These are phyloP conservation scores for Eretmocerus hayati DNA, from an alignment of 2,888 invertebrate species.

Conservation along the genomic window DNA sequence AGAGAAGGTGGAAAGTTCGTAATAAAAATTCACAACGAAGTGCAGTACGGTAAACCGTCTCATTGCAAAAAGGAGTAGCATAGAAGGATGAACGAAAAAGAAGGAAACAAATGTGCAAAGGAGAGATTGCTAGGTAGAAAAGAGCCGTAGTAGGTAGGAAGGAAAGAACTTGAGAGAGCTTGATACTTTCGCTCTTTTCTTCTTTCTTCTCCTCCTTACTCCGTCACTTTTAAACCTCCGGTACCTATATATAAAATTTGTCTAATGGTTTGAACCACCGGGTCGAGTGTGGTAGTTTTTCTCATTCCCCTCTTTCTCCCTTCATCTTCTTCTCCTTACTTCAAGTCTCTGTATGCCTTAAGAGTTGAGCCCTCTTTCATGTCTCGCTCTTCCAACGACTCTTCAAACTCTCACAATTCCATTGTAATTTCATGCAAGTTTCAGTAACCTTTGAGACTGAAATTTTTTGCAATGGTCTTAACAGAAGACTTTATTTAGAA, in stretches of 20 bases:
- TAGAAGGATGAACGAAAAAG: slow-evolving; percentile 3
- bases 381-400: slow-evolving; percentile 22
- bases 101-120: slow-evolving; percentile 2
- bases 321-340: slow-evolving; percentile 3
- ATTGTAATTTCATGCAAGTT: too few species aligned
- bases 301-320: not conserved
- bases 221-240: slow-evolving; percentile 18
- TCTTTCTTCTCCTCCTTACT: slow-evolving; percentile 3
- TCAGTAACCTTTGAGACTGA: too few species aligned
- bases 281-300: slow-evolving; percentile 15
- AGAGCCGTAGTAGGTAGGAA: too few species aligned
- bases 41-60: slow-evolving; percentile 7
- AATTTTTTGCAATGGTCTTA: too few species aligned
- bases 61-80: not conserved
- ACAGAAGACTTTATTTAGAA: too few species aligned
- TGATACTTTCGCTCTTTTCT: slow-evolving; percentile 13
- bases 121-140: slow-evolving; percentile 7
- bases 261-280: slow-evolving; percentile 37
- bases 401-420: slow-evolving; percentile 26
- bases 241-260: slow-evolving; percentile 40
- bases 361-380: not conserved
- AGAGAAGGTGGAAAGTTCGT: slow-evolving; percentile 6
- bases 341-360: slow-evolving; percentile 1
- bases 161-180: slow-evolving; percentile 23
- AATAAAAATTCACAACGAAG: slow-evolving; percentile 16